These are phyloP conservation scores for Chrysolophus pictus DNA, from an alignment of 2,797 vertebrate genomes.

Conservation along the genomic window DNA sequence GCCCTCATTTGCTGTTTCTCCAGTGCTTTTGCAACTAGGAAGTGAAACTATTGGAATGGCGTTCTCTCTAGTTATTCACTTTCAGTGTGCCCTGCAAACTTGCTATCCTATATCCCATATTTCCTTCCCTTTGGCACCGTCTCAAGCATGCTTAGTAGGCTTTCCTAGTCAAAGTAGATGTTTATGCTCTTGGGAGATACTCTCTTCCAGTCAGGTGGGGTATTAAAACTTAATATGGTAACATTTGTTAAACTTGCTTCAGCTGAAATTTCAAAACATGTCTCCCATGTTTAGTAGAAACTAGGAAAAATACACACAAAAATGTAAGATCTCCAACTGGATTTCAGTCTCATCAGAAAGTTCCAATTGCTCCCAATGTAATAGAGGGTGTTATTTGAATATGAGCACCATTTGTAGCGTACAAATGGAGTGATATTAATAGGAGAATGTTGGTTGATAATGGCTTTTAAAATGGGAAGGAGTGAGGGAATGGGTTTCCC, in stretches of 20 bases:
- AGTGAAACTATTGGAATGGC: neutral
- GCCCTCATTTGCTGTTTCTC: neutral
- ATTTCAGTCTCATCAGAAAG: conserved; percentile 52
- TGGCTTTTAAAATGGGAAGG: conserved; percentile 34
- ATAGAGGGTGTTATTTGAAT: conserved; percentile 55
- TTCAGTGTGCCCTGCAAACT: neutral
- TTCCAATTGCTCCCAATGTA: conserved; percentile 44
- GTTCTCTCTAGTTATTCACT: neutral
- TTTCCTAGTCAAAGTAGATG: neutral
- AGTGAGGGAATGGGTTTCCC: conserved; percentile 24
- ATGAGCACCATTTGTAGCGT: conserved; percentile 7
- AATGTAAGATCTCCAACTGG: neutral
- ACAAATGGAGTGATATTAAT: conserved; percentile 43
- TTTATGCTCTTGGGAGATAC: neutral
- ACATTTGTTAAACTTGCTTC: conserved; percentile 12
- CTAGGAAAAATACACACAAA: conserved; percentile 13
- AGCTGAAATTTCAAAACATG: neutral
- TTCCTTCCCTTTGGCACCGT: neutral
- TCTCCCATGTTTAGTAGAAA: neutral
- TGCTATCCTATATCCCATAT: neutral
- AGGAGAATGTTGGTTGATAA: conserved; percentile 44
- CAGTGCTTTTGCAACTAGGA: neutral
- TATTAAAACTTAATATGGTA: conserved; percentile 20
- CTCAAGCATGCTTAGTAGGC: neutral
- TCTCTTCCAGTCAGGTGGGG: neutral